phyloP scores from a whole-genome alignment of 2,888 invertebrate species.

The Hirtodrosophila cameraria region DNA sequence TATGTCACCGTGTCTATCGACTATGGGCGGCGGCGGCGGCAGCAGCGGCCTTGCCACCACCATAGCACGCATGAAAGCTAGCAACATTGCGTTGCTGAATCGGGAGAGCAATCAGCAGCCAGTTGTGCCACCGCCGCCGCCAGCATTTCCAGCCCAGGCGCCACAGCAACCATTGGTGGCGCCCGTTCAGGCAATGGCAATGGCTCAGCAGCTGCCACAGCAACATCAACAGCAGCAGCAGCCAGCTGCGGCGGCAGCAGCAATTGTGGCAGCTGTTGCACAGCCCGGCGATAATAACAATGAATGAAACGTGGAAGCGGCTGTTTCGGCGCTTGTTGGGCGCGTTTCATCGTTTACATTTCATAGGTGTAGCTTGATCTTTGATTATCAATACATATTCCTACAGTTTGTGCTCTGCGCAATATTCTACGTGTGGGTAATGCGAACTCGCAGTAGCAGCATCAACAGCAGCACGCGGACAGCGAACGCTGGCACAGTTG shows the following conservation, averaged over 20 bases:
- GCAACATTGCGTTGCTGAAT: constrained; percentile 87
- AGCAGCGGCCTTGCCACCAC: constrained; percentile 84
- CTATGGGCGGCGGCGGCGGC: constrained; percentile 80
- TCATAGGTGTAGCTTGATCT: constrained; percentile 65
- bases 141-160: constrained; percentile 48
- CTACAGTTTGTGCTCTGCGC: constrained; percentile 71
- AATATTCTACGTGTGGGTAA: constrained; percentile 64
- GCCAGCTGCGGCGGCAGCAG: constrained; percentile 19
- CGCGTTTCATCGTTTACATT: constrained; percentile 76
- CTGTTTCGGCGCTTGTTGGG: constrained; percentile 77
- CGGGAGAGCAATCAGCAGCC: constrained; percentile 48
- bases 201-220: constrained; percentile 12
- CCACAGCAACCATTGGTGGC: constrained; percentile 36
- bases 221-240: constrained; percentile 38
- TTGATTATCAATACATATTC: constrained; percentile 73
- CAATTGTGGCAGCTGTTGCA: constrained; percentile 15
- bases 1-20: constrained; percentile 88
- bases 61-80: constrained; percentile 85
- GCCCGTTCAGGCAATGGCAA: constrained; percentile 24
- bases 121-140: constrained; percentile 31
- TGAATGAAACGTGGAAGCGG: constrained; percentile 82
- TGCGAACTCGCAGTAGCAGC: constrained; percentile 42
- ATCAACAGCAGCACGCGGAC: neutral
- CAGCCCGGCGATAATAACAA: constrained; percentile 59
- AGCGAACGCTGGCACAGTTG: constrained; percentile 11